Base-by-base conservation (phyloP, 2,888 invertebrate genomes). In the Fissipunctia ypsillon region DNA sequence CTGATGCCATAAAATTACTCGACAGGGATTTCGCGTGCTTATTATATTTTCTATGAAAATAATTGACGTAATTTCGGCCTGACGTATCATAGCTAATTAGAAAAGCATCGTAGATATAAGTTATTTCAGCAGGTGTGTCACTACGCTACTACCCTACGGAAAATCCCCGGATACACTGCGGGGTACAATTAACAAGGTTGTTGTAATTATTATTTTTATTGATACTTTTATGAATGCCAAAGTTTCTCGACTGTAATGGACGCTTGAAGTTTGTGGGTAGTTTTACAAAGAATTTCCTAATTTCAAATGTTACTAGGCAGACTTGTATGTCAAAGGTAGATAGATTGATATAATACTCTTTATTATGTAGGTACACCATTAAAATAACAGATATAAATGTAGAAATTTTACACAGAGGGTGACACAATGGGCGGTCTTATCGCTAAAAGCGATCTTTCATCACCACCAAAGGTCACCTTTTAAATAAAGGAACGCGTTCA, bases 171-270 rank as follows among this genome's bases (percentile, higher is more conserved):
- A 74, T 69, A 75, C 78, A 57, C 82, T 67, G 50, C 66, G 56
- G 76, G 77, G 73, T 57, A 69, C 81, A 86, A 87, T 88, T 84
- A 86, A 79, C 73, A 83, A 75, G 73, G 82, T 78, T 69, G 81
- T 87, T 41, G 38, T 48, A 69, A 48, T 69, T 83, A 88, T 88
- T 86, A 89, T 88, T 86, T 88, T 90, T 90, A 89, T 89, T 87
- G 88, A 88, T 89, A 89, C 88, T 89, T 89, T 88, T 88, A 86
- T 86, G 80, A 84, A 84, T 70, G 78, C 73, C 67, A 60, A 69
- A 25, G 65, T 61, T 72, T 43, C 67, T 61, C 28, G 25, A 60
- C 38, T 41, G 56, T 65, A 70, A 75, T 74, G 65, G 67, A 60
- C 56, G n/a, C 64, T 70, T 25, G 7, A 28, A 56, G 61, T 56